phyloP scores from a whole-genome alignment of 1,140 invertebrate species.

The Amphibalanus amphitrite region DNA sequence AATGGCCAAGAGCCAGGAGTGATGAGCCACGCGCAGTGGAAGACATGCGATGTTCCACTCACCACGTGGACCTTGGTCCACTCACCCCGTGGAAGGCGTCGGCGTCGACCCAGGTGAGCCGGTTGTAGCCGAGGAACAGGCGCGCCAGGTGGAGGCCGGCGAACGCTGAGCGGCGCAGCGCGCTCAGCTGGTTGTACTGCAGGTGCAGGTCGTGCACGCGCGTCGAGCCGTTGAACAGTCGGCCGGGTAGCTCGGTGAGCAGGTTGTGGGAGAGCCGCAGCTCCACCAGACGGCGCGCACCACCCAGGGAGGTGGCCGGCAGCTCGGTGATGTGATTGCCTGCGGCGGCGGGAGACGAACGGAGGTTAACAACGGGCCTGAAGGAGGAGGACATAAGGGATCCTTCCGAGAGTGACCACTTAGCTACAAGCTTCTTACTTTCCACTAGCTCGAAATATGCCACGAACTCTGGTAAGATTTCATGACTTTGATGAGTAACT shows the following conservation, averaged over 20 bases:
- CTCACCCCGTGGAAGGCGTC: slow-evolving; percentile 49
- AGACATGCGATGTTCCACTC: too few relatives aligned
- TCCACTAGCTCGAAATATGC: too few relatives aligned
- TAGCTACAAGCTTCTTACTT: too few relatives aligned
- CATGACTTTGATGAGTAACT: too few relatives aligned
- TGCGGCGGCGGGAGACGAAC: too few relatives aligned
- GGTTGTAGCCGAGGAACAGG: slow-evolving; percentile 60
- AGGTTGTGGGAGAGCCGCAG: not conserved
- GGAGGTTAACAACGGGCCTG: too few relatives aligned
- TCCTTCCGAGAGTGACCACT: too few relatives aligned
- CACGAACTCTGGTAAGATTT: too few relatives aligned
- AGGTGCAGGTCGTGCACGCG: slow-evolving; percentile 58
- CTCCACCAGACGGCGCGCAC: not conserved
- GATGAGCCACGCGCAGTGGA: too few relatives aligned
- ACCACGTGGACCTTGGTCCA: not conserved
- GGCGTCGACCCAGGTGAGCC: slow-evolving; percentile 43
- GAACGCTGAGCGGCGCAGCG: slow-evolving; percentile 43
- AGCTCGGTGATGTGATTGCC: not conserved
- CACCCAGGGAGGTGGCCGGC: not conserved
- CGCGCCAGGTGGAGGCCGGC: slow-evolving; percentile 46
- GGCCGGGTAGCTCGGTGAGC: slow-evolving; percentile 26
- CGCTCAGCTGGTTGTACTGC: slow-evolving; percentile 50
- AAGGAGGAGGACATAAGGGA: too few relatives aligned
- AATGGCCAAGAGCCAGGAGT: too few relatives aligned
- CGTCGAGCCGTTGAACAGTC: slow-evolving; percentile 44